Conservation (phyloP, 2,888 invertebrate species). For the Tachina grossa region DNA sequence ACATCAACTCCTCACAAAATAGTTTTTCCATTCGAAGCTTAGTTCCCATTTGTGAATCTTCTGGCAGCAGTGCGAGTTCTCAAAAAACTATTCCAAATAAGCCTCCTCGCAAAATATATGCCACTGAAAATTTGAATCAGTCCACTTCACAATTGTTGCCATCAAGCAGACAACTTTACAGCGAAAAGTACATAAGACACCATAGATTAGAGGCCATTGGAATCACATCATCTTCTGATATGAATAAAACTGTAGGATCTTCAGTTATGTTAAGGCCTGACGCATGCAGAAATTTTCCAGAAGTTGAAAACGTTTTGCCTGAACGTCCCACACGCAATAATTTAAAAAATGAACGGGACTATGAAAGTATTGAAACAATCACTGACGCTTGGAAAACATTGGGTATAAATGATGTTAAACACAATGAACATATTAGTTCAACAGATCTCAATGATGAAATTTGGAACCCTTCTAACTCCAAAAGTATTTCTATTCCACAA, state of each 20-base stretch:
- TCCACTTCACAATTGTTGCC: slow-evolving; percentile 29
- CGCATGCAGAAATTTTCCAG: slow-evolving; percentile 61
- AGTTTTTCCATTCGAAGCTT: slow-evolving; percentile 54
- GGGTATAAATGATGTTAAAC: slow-evolving; percentile 89
- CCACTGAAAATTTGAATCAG: slow-evolving; percentile 67
- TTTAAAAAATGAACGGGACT: slow-evolving; percentile 82
- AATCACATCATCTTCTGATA: slow-evolving; percentile 80
- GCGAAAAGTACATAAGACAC: slow-evolving; percentile 81
- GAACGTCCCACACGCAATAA: slow-evolving; percentile 79
- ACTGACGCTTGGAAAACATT: slow-evolving; percentile 92
- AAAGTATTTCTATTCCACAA: slow-evolving; percentile 74
- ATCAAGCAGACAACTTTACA: slow-evolving; percentile 72
- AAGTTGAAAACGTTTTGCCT: slow-evolving; percentile 54
- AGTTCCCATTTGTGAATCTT: slow-evolving; percentile 41
- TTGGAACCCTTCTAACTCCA: slow-evolving; percentile 81
- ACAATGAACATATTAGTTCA: slow-evolving; percentile 84
- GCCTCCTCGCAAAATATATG: slow-evolving; percentile 80
- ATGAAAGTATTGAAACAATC: slow-evolving; percentile 90
- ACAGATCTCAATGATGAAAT: slow-evolving; percentile 79
- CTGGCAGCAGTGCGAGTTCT: slow-evolving; percentile 22
- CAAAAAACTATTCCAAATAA: slow-evolving; percentile 81
- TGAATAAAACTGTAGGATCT: slow-evolving; percentile 78
- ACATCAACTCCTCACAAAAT: slow-evolving; percentile 81
- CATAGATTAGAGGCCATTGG: slow-evolving; percentile 82
- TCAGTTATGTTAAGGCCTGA: slow-evolving; percentile 80